These are phyloP conservation scores for Podarcis lilfordi DNA, from an alignment of 2,797 vertebrate species.

Conservation along the genomic window DNA sequence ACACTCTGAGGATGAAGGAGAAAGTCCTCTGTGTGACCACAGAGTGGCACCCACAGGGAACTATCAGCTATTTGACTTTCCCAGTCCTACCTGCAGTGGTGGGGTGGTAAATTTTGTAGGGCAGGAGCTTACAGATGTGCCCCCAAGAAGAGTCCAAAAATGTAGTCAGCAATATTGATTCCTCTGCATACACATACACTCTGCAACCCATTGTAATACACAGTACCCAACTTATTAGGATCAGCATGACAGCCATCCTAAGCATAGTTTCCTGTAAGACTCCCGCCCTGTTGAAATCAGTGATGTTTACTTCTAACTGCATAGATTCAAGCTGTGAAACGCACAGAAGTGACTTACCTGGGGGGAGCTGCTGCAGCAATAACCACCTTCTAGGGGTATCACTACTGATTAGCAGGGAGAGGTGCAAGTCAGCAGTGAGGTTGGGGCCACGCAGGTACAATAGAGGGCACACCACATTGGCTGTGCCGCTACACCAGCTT, in stretches of 20 bases:
- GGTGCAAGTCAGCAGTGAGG: too few species aligned
- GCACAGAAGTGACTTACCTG: too few species aligned
- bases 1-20: neutral
- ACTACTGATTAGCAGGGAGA: too few species aligned
- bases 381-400: too few species aligned
- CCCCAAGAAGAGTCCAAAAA: neutral
- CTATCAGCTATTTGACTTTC: neutral
- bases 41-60: neutral
- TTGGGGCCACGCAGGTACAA: too few species aligned
- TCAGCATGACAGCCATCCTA: neutral
- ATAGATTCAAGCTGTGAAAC: too few species aligned
- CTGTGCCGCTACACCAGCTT: too few species aligned
- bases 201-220: neutral
- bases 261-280: neutral
- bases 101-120: neutral
- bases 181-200: neutral
- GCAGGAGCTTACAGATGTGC: neutral
- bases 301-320: too few species aligned
- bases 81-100: neutral
- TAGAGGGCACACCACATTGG: too few species aligned
- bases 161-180: neutral
- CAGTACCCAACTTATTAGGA: neutral
- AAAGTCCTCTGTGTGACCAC: neutral
- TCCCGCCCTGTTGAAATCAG: neutral
- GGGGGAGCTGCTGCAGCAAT: too few species aligned